Evolutionary conservation across 2,797 vertebrate species (phyloP).

Genomic region (Chaunax sp.): DNA sequence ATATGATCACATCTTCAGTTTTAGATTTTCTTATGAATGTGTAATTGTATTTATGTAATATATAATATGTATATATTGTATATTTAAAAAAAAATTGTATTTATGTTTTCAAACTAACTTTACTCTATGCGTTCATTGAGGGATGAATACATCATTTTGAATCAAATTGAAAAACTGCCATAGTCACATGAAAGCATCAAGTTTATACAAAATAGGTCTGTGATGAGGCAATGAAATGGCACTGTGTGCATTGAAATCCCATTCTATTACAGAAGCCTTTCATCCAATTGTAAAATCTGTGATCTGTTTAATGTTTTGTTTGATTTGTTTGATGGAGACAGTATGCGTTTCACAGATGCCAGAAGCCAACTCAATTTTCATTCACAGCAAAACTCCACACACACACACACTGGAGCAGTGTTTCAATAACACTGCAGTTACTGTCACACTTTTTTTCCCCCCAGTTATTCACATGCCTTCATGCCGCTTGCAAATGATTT

Average conservation of each 20-base stretch:
- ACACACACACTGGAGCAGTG: conserved; percentile 1
- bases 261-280: too few species aligned
- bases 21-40: neutral
- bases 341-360: conserved; percentile 42
- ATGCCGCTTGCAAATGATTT: conserved; percentile 24
- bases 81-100: too few species aligned
- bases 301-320: conserved; percentile 28
- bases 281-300: too few species aligned
- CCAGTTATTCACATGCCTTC: conserved; percentile 19
- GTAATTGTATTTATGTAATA: too few species aligned
- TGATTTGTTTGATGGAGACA: conserved; percentile 33
- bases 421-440: conserved; percentile 24
- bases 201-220: conserved; percentile 3
- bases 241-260: neutral
- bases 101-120: neutral
- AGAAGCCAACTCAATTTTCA: conserved; percentile 37
- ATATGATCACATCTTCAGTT: neutral
- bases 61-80: too few species aligned
- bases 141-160: neutral
- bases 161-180: neutral
- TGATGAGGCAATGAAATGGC: conserved; percentile 15
- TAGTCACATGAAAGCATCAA: neutral
- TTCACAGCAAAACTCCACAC: neutral
- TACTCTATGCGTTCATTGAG: neutral
- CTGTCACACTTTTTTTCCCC: conserved; percentile 11